Conservation (phyloP, 2,797 vertebrate species). For the Hypotaenidia philippensis region DNA sequence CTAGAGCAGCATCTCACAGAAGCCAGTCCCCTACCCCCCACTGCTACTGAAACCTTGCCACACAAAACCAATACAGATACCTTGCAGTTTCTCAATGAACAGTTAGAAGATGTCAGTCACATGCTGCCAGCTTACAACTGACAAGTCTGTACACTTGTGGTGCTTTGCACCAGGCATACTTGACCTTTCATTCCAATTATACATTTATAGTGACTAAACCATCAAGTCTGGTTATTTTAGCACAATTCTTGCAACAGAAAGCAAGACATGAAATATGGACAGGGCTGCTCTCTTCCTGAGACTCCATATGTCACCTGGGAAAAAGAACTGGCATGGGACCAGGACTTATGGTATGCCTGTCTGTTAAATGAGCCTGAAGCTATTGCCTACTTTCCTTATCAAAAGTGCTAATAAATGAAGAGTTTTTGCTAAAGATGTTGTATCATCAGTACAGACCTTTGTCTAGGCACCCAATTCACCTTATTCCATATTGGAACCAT, state of each 20-base stretch:
- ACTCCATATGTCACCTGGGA: neutral
- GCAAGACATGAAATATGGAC: neutral
- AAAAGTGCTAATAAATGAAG: neutral
- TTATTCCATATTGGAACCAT: neutral
- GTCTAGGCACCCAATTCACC: neutral
- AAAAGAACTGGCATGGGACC: neutral
- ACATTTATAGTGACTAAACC: neutral
- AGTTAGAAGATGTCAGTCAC: neutral
- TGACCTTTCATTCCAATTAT: constrained; percentile 23
- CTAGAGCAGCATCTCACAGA: no score
- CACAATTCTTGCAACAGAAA: neutral
- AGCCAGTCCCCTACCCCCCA: no score
- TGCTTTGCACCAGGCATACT: neutral
- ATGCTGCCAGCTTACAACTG: neutral
- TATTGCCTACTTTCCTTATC: neutral
- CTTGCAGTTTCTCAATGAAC: neutral
- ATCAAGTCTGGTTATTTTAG: neutral
- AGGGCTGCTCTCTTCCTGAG: neutral
- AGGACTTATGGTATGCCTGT: neutral
- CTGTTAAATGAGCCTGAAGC: neutral
- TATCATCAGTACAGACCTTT: neutral
- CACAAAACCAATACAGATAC: no score
- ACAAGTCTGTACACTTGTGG: neutral
- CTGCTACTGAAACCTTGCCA: no score
- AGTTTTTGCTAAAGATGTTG: neutral